These are phyloP conservation scores for Clivina fossor DNA, from an alignment of 2,888 invertebrate genomes.

Conservation along the genomic window DNA sequence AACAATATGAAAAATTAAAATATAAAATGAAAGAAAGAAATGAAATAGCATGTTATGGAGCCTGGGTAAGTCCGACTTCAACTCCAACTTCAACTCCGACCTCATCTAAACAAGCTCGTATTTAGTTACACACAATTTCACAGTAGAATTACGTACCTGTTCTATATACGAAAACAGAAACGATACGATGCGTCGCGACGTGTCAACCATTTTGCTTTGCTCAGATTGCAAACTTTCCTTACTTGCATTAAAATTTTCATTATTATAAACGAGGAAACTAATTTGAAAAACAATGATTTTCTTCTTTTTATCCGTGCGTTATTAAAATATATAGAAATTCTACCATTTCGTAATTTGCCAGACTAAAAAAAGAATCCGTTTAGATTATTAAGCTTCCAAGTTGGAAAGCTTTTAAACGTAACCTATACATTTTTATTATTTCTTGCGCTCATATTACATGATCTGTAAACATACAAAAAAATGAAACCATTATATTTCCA, in stretches of 20 bases:
- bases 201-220: background rate
- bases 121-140: conserved; percentile 26
- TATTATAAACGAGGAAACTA: conserved; percentile 30
- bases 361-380: too few species aligned
- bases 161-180: conserved; percentile 16
- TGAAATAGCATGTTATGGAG: conserved; percentile 2
- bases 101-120: conserved; percentile 14
- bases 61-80: conserved; percentile 9
- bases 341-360: too few species aligned
- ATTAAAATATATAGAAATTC: conserved; percentile 26
- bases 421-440: too few species aligned
- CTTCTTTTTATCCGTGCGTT: conserved; percentile 16
- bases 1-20: conserved; percentile 19
- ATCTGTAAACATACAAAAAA: too few species aligned
- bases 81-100: too few species aligned
- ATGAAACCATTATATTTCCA: background rate
- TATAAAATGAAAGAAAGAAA: conserved; percentile 11
- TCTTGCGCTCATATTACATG: too few species aligned
- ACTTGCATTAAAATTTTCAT: conserved; percentile 31
- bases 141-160: conserved; percentile 25
- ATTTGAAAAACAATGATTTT: conserved; percentile 27
- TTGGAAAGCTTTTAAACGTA: too few species aligned
- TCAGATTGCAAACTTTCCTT: conserved; percentile 16
- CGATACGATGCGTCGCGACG: background rate
- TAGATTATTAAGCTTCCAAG: too few species aligned